A percentile compares a stretch with the other conserved stretches of the same genome.
phyloP scores from a whole-genome alignment of 1,140 invertebrate species.

The Eueides isabella region DNA sequence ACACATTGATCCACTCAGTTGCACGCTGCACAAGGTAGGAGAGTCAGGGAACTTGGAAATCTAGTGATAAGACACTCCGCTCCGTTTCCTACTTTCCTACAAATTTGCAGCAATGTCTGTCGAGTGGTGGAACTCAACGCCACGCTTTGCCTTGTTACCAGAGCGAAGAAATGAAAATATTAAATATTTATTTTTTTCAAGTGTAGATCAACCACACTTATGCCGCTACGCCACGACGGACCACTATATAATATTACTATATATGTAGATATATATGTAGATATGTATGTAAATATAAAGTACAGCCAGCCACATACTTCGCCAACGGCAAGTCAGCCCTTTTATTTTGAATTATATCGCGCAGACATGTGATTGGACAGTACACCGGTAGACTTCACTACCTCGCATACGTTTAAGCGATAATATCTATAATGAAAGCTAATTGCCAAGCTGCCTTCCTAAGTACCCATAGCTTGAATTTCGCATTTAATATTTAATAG shows the following conservation, averaged over 20 bases:
- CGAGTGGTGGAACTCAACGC: too few relatives aligned
- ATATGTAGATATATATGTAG: neutral
- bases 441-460: slow-evolving; percentile 40
- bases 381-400: slow-evolving; percentile 58
- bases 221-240: too few relatives aligned
- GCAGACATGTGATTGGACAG: slow-evolving; percentile 75
- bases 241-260: neutral
- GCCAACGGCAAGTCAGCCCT: slow-evolving; percentile 66
- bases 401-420: slow-evolving; percentile 57
- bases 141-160: too few relatives aligned
- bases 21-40: too few relatives aligned
- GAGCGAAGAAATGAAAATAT: too few relatives aligned
- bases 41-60: too few relatives aligned
- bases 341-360: slow-evolving; percentile 78
- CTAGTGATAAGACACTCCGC: too few relatives aligned
- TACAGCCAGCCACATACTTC: slow-evolving; percentile 60
- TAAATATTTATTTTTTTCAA: too few relatives aligned
- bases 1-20: too few relatives aligned
- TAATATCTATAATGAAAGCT: slow-evolving; percentile 63
- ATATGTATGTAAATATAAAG: neutral
- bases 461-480: slow-evolving; percentile 13
- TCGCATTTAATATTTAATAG: slow-evolving; percentile 9
- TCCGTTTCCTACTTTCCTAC: too few relatives aligned
- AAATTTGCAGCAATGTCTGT: too few relatives aligned
- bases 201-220: too few relatives aligned